Evolutionary conservation across 2,113 vertebrate species (phyloP).

Genomic region (Rhadina sibilatrix): DNA sequence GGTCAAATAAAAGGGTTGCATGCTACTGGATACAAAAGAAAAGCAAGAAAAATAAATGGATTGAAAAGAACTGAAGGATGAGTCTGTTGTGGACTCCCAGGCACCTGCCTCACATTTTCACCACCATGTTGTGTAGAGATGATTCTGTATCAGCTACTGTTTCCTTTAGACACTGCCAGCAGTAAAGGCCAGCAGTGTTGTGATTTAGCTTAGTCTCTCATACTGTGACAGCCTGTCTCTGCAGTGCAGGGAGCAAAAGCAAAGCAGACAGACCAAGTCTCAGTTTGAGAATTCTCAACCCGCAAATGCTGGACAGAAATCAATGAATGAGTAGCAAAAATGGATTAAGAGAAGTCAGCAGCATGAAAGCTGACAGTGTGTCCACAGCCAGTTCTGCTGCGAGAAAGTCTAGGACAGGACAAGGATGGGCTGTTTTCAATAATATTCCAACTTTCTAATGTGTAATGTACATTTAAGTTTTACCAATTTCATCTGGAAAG

Average conservation of each 20-base stretch:
- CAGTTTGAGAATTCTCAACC: background rate
- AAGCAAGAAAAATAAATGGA: background rate
- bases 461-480: background rate
- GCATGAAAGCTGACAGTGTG: background rate
- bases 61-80: background rate
- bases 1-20: background rate
- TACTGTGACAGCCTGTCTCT: background rate
- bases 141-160: background rate
- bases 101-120: background rate
- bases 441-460: background rate
- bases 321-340: background rate
- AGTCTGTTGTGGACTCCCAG: slow-evolving; percentile 38
- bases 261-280: background rate
- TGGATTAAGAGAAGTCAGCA: background rate
- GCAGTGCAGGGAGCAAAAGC: background rate
- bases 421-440: background rate
- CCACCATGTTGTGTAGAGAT: background rate
- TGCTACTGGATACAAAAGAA: background rate
- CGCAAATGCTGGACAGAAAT: background rate
- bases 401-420: background rate
- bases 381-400: background rate
- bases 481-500: background rate
- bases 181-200: background rate
- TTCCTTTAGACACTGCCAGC: background rate
- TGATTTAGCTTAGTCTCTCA: background rate